Evolutionary conservation across 2,888 invertebrate genomes (phyloP).

Genomic region (Ornithoptera priamus): DNA sequence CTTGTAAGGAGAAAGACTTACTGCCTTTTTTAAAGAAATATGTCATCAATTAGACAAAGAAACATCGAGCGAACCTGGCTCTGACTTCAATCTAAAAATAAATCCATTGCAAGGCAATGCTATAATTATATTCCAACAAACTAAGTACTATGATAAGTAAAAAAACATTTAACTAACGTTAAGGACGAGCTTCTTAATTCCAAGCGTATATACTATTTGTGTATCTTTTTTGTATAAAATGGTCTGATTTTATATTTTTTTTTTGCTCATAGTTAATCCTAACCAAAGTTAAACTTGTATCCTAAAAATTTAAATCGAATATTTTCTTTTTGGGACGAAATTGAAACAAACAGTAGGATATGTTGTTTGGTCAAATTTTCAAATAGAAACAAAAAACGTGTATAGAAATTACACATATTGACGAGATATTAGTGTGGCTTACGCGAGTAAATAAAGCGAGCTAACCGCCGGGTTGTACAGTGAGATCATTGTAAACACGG

Average conservation of each 20-base stretch:
- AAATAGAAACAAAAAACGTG: constrained; percentile 1
- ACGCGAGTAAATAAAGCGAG: constrained; percentile 33
- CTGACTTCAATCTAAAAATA: not conserved
- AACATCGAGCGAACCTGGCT: not conserved
- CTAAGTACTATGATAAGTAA: not conserved
- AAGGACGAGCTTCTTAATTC: not conserved
- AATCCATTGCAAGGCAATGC: not conserved
- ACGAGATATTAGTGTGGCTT: constrained; percentile 17
- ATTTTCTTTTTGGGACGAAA: too few species aligned
- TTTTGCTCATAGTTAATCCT: too few species aligned
- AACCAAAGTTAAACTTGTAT: too few species aligned
- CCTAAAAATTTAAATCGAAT: too few species aligned
- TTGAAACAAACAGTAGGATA: too few species aligned
- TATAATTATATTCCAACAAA: not conserved
- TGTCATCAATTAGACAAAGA: not conserved
- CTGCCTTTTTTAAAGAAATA: not conserved
- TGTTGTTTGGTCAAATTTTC: not conserved
- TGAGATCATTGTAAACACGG: constrained; percentile 45
- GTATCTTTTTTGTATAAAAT: too few species aligned
- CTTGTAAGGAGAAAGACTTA: not conserved
- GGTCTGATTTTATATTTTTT: too few species aligned
- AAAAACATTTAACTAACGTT: not conserved
- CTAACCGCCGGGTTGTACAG: constrained; percentile 44
- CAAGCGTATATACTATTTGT: not conserved
- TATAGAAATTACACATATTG: constrained; percentile 18